Conservation (phyloP, 2,113 vertebrate genomes). For the Scomber scombrus region DNA sequence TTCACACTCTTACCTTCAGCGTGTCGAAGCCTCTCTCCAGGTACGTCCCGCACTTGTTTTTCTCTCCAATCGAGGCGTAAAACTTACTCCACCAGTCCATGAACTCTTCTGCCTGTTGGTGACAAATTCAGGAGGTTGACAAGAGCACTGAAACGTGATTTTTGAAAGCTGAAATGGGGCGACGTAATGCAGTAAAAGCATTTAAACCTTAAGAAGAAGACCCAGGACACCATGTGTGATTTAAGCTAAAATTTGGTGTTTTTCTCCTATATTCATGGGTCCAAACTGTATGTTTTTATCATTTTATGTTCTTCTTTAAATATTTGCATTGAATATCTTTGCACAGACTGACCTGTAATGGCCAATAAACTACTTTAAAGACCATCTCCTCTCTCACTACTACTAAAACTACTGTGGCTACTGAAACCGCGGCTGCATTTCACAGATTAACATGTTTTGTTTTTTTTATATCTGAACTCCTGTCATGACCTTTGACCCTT, state of each 20-base stretch:
- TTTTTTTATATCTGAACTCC: background rate
- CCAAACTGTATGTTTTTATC: background rate
- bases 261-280: no score
- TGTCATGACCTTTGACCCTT: constrained; percentile 47
- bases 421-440: background rate
- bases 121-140: constrained; percentile 23
- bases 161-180: background rate
- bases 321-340: constrained; percentile 3
- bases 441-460: background rate
- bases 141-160: no score
- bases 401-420: background rate
- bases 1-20: constrained; percentile 85
- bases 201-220: no score
- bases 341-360: background rate
- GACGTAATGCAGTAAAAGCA: background rate
- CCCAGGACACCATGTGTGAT: no score
- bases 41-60: constrained; percentile 91
- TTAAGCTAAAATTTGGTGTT: no score
- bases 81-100: constrained; percentile 99
- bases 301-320: background rate
- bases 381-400: background rate
- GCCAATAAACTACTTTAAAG: background rate
- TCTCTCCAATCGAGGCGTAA: constrained; percentile 92
- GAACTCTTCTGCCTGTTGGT: constrained; percentile 92
- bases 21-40: constrained; percentile 94